Evolutionary conservation across 2,113 vertebrate genomes (phyloP).

Genomic region (Strix uralensis): DNA sequence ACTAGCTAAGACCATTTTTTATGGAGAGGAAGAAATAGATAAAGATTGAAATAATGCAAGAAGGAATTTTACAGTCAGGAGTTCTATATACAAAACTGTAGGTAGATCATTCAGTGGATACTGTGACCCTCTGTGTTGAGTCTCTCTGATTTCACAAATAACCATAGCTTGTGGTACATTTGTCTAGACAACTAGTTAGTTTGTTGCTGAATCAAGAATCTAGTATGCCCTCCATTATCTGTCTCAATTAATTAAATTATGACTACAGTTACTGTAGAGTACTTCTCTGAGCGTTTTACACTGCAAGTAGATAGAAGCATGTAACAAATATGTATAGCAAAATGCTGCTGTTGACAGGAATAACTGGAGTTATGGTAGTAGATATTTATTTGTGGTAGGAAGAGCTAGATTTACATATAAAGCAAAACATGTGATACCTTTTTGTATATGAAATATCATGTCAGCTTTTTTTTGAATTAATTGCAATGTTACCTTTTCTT

Average conservation of each 20-base stretch:
- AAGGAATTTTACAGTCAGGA: neutral
- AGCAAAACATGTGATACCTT: neutral
- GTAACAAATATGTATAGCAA: neutral
- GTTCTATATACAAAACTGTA: neutral
- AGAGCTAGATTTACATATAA: neutral
- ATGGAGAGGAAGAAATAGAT: neutral
- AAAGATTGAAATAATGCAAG: neutral
- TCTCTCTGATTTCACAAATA: neutral
- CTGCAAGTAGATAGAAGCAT: neutral
- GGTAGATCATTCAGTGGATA: neutral
- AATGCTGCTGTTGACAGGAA: neutral
- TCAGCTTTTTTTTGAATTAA: neutral
- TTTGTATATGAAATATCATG: neutral
- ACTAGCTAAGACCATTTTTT: neutral
- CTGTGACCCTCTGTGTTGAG: neutral
- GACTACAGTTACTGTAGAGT: neutral
- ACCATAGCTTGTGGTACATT: neutral
- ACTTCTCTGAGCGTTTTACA: neutral
- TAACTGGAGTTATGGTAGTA: neutral
- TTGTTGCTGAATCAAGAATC: neutral
- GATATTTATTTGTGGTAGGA: neutral
- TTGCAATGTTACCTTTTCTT: neutral
- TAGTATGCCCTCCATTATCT: neutral
- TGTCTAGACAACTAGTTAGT: neutral
- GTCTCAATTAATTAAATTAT: neutral